phyloP scores from a whole-genome alignment of 2,113 vertebrate species.

The Poecilia latipinna region DNA sequence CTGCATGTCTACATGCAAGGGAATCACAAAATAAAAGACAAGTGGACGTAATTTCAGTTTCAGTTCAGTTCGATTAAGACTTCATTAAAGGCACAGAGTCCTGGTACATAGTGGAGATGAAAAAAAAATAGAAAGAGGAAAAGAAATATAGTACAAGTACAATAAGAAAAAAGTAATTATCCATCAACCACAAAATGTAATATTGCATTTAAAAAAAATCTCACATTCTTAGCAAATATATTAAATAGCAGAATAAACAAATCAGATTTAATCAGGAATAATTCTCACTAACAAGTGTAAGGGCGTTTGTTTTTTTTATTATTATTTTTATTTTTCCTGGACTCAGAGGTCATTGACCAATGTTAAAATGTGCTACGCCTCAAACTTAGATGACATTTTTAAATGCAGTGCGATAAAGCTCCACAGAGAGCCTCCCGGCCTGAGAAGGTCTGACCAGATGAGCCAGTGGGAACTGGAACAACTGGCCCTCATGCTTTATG shows the following conservation, averaged over 20 bases:
- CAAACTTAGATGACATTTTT: no score
- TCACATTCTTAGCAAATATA: neutral
- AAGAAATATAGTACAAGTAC: neutral
- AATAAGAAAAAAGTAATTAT: neutral
- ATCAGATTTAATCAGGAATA: neutral
- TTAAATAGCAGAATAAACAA: neutral
- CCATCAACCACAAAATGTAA: neutral
- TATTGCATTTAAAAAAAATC: neutral
- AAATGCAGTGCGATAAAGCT: neutral
- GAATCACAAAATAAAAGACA: neutral
- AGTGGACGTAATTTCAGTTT: neutral
- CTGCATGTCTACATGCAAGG: neutral
- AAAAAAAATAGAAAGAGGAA: no score
- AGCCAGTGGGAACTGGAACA: neutral
- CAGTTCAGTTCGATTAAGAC: no score
- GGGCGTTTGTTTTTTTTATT: no score
- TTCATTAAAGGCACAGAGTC: no score
- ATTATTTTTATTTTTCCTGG: neutral
- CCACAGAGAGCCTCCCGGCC: neutral
- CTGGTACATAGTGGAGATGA: no score
- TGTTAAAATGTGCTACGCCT: neutral
- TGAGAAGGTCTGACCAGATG: neutral
- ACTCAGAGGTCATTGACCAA: neutral
- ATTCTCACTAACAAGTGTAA: neutral
- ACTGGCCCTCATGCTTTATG: neutral